A percentile compares a stretch with the other conserved stretches of the same genome.
These are phyloP conservation scores for Ceratotherium simum DNA, from an alignment of 2,113 vertebrate genomes.

Conservation along the genomic window DNA sequence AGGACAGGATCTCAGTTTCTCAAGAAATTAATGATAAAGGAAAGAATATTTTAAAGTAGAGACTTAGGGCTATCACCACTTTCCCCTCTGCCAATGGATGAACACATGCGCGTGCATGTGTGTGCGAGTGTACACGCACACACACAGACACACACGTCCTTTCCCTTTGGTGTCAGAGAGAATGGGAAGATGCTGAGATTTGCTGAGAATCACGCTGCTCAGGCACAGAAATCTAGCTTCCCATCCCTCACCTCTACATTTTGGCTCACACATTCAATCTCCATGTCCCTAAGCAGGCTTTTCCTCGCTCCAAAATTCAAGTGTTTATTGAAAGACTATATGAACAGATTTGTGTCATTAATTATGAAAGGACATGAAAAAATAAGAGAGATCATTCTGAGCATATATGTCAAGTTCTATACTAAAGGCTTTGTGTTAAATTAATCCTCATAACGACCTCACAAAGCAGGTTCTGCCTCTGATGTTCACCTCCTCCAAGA, in stretches of 20 bases:
- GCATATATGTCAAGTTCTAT: no score
- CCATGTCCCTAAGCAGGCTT: not conserved
- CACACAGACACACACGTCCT: not conserved
- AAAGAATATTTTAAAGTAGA: not conserved
- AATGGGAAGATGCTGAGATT: not conserved
- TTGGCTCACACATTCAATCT: not conserved
- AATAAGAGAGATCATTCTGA: not conserved
- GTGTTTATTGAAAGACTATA: not conserved
- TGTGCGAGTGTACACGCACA: fast-evolving
- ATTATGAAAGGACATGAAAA: not conserved
- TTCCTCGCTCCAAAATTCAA: not conserved
- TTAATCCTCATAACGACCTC: not conserved
- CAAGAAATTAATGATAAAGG: not conserved
- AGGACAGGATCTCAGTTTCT: not conserved
- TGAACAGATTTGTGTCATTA: not conserved
- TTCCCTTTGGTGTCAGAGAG: not conserved
- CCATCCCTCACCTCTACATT: fast-evolving
- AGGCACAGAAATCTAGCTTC: fast-evolving
- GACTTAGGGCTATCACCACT: not conserved
- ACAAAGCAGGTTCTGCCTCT: not conserved
- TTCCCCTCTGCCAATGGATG: fast-evolving
- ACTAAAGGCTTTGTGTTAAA: fast-evolving
- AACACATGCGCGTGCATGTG: fast-evolving
- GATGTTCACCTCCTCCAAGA: not conserved
- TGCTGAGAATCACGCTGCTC: not conserved